These are phyloP conservation scores for Melanophora roralis DNA, from an alignment of 2,888 invertebrate genomes.

Conservation along the genomic window DNA sequence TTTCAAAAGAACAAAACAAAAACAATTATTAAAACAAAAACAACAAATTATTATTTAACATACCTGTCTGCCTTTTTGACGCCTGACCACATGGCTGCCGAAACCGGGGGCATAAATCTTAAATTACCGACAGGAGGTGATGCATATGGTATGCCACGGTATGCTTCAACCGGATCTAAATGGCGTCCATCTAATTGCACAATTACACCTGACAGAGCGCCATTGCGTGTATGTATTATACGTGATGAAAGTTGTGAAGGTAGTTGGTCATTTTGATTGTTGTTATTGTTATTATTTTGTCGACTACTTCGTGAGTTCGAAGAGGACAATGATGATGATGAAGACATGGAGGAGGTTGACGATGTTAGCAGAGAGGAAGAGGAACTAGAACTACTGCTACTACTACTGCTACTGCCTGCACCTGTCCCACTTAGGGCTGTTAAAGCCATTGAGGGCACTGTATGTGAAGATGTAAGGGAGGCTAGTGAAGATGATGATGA, in stretches of 20 bases:
- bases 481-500: conserved; percentile 33
- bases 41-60: neutral
- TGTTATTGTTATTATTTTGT: conserved; percentile 64
- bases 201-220: conserved; percentile 90
- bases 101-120: conserved; percentile 97
- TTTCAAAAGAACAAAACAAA: neutral
- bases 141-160: conserved; percentile 95
- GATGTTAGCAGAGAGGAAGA: conserved; percentile 50
- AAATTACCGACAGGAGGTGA: conserved; percentile 92
- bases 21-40: neutral
- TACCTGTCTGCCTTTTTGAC: conserved; percentile 89
- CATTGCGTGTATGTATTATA: conserved; percentile 91
- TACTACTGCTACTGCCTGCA: conserved; percentile 33
- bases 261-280: conserved; percentile 75
- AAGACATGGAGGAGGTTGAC: conserved; percentile 45
- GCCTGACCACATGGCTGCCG: conserved; percentile 93
- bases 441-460: conserved; percentile 46
- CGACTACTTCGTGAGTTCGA: conserved; percentile 60
- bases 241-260: conserved; percentile 84
- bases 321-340: conserved; percentile 40
- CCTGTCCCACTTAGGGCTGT: conserved; percentile 20
- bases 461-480: conserved; percentile 33
- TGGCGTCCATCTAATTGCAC: conserved; percentile 88
- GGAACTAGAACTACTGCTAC: conserved; percentile 63
- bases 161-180: conserved; percentile 93